Conservation (phyloP, 2,113 vertebrate species). For the Chionomys nivalis region DNA sequence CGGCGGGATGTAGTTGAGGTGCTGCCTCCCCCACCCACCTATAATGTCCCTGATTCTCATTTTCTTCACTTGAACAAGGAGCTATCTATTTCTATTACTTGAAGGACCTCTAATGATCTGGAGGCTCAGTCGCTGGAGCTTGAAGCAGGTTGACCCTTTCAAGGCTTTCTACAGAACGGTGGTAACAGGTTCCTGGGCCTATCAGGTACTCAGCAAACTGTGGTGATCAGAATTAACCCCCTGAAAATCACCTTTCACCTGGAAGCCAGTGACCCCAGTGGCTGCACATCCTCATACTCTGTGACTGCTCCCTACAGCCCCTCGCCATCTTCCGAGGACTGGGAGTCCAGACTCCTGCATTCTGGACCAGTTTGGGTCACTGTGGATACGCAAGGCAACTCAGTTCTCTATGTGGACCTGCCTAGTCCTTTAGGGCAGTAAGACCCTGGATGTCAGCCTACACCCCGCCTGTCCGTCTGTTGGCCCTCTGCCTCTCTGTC, state of each 20-base stretch:
- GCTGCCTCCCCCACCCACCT: background rate
- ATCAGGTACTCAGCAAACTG: background rate
- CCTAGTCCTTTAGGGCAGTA: too few species aligned
- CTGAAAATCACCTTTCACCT: too few species aligned
- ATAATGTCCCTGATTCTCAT: background rate
- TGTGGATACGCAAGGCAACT: background rate
- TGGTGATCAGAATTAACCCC: background rate
- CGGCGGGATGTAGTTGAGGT: background rate
- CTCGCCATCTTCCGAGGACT: background rate
- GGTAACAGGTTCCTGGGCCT: background rate
- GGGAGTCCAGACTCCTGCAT: background rate
- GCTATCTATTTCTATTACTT: background rate
- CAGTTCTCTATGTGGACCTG: background rate
- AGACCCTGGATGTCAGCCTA: background rate
- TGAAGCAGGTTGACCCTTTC: background rate
- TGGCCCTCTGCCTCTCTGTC: constrained; percentile 1
- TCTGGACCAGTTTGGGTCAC: background rate
- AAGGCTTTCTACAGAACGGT: constrained; percentile 20
- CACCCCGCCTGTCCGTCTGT: background rate
- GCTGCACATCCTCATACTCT: background rate
- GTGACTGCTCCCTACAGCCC: background rate
- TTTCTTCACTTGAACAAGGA: background rate
- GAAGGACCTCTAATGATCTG: background rate
- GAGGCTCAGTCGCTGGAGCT: background rate
- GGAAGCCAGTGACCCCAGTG: background rate